Evolutionary conservation across 2,113 vertebrate species (phyloP), one percentile per base, ranked within the genome.

Genomic region (Vombatus ursinus): DNA sequence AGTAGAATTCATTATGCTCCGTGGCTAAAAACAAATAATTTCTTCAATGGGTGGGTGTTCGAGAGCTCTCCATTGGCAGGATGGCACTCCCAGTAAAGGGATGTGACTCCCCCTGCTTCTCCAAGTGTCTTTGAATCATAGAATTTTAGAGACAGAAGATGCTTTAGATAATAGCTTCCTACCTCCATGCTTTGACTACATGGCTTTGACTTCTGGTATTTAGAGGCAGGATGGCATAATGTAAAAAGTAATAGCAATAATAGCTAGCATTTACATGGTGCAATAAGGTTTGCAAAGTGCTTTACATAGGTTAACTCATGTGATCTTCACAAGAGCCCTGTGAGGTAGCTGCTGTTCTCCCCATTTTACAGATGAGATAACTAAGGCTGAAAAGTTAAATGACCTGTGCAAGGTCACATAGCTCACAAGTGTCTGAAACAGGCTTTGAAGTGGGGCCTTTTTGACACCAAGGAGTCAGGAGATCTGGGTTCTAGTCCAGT

Each of bases 1-100:
- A 94, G 52, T 89, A 96, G 49, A 97, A 96, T 97, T 97, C 31
- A 95, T 96, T 94, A 94, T 16, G 26, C 11, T 90, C 92, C 52
- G 23, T 93, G 52, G 77, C 37, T 47, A 84, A 77, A 96, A 31
- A 93, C 49, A 26, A 44, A 48, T 50, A 16, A 44, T 92, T 57
- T 95, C 52, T 96, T 94, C 23, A 89, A 53, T 95, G 0, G 12
- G 90, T 53, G 52, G 22, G 95, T 90, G 91, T 90, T 93, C 52
- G 93, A 95, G 94, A 91, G 52, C 50, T 52, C 94, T 26, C 5
- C 0, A 12, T 90, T 52, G 22, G 11, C 19, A 11, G 0, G 14
- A n/a, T n/a, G 47, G 1, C 37, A n/a, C 19, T 5, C 28, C 61
- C 31, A 37, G 3, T 37, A 68, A 28, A 68, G 57, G 57, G 28